Conservation (phyloP, 2,113 vertebrate genomes). For the Calidris pygmaea region DNA sequence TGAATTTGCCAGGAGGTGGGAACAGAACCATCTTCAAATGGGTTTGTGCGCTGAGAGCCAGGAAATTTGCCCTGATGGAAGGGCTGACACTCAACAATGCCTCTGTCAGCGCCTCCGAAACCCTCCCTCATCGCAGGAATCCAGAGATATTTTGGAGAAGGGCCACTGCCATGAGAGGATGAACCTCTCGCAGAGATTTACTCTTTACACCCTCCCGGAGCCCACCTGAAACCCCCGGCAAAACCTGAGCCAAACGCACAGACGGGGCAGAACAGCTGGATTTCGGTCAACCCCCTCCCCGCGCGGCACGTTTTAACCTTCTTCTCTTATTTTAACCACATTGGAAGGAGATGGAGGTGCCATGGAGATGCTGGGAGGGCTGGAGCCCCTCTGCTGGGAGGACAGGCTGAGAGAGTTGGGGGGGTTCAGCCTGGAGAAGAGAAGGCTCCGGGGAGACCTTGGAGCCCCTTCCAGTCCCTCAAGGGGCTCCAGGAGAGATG, state of each 20-base stretch:
- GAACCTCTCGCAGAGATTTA: neutral
- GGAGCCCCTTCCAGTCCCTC: too few relatives aligned
- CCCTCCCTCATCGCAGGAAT: neutral
- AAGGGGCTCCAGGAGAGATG: too few relatives aligned
- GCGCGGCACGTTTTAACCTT: accelerated
- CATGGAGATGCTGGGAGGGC: too few relatives aligned
- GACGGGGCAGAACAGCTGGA: neutral
- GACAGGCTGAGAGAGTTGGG: too few relatives aligned
- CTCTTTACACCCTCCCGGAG: neutral
- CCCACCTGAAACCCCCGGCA: neutral
- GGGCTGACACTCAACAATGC: neutral
- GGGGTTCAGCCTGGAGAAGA: too few relatives aligned
- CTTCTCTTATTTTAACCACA: neutral
- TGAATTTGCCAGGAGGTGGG: neutral
- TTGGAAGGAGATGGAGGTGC: neutral
- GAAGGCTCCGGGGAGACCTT: too few relatives aligned
- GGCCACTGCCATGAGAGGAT: accelerated
- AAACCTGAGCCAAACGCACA: accelerated
- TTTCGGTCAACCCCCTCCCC: neutral
- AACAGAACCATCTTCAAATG: neutral
- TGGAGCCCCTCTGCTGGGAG: too few relatives aligned
- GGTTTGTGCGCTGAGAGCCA: neutral
- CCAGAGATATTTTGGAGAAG: neutral
- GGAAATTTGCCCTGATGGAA: neutral
- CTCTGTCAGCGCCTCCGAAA: neutral